Base-by-base conservation (phyloP, 23 tunicate species). In the Styela clava region DNA sequence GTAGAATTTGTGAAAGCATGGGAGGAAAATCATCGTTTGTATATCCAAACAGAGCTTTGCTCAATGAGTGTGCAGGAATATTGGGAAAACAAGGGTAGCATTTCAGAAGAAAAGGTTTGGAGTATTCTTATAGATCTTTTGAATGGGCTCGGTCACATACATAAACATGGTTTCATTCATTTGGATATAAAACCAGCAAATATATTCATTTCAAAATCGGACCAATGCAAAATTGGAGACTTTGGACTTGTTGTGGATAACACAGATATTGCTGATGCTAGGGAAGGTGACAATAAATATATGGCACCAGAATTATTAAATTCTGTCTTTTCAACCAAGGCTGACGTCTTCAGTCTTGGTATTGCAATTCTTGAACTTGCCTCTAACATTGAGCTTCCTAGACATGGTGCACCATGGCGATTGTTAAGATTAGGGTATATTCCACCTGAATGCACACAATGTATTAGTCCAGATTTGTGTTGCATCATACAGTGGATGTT, bases 121-220 rank as follows among this genome's bases (percentile, higher is more conserved):
- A 83, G 89, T 21, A 80, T 89, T 61, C 44, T 92, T 73, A 76
- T 87, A 1, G 97, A 92, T 79, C 52, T 92, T 21, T 68, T 92
- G 34, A 79, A 74, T 26, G 97, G 97, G 22, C 87, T 92, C 1
- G 69, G 83, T 27, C 97, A 92, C 52, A 87, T 92, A 9, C 97
- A 92, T 73, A 78, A 36, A 24, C 86, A 87, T 78, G 88, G 88
- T 22, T 92, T 79, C 63, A 83, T 87, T 27, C 97, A 92, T 84
- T 80, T 92, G 65, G 97, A 92, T 71, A 91, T 92, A 5, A 92
- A 92, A 68, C 90, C 97, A 27, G 97, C 87, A 18, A 91, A 91
- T 33, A 91, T 91, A 33, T 86, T 91, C 65, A 21, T 91, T 23
- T 52, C 84, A 34, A 72, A 62, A 35, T 68, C 83, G 31, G 90